Base-by-base conservation (phyloP, 2,113 vertebrate species). In the Megaceryle torquata region DNA sequence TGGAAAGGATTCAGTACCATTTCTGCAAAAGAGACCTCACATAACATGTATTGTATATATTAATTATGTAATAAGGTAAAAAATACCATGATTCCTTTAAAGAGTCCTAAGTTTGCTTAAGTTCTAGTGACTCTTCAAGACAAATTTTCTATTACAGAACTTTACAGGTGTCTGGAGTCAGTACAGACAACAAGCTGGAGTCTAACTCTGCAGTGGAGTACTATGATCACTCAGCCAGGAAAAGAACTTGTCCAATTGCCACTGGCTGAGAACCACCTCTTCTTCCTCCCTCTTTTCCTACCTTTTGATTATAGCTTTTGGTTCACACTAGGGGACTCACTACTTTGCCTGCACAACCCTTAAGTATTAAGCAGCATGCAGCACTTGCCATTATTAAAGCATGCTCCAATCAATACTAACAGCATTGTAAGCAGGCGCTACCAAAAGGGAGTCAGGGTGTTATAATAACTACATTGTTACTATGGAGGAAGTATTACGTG, bases 11-110 rank as follows among this genome's bases (percentile, higher is more conserved):
- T 56, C 67, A 65, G 24, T 21, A 15, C 4, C 28, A 10, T 46
- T 75, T 86, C 31, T 86, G 48, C 37, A 48, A 71, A 70, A 68
- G 41, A 43, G 9, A 6, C 13, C 21, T 70, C 67, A 16, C 15
- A 29, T 19, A 13, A 1, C 9, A 28, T 1, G 0, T 13, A 33
- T 14, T 19, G 28, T 46, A 54, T 44, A 50, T 67, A 29, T n/a
- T 20, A 57, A 59, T 63, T 85, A 20, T 46, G 9, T 48, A 70
- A 86, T 18, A 43, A 84, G 10, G n/a, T 11, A 17, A 57, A 89
- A 91, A 91, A 70, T 35, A 61, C 12, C 2, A 17, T 15, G 5
- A 65, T 48, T 86, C 29, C 33, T 70, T 74, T 35, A 84, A 17
- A 69, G 16, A 61, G 2, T 8, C 43, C 43, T 26, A 72, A 80